A percentile compares a stretch with the other conserved stretches of the same genome.
These are phyloP conservation scores for Vipera ursinii DNA, from an alignment of 2,797 vertebrate genomes.

Conservation along the genomic window DNA sequence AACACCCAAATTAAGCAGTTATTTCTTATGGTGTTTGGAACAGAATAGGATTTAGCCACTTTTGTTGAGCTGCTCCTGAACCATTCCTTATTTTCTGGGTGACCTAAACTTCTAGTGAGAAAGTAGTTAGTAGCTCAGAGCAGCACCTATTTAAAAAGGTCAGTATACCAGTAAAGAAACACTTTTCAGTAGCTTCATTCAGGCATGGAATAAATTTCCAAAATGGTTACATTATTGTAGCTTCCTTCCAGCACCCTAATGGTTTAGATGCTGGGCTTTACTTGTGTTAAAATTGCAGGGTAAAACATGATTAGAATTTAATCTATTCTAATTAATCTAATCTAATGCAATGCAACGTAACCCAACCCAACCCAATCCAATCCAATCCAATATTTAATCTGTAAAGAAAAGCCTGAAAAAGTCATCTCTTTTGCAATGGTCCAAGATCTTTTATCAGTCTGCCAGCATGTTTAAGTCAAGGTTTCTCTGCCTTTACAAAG, in stretches of 20 bases:
- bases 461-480: neutral
- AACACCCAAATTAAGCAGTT: neutral
- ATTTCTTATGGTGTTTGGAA: neutral
- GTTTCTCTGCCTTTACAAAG: neutral
- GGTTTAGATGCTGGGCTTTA: neutral
- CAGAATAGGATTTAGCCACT: neutral
- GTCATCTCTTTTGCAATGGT: neutral
- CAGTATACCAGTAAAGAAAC: neutral
- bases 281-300: neutral
- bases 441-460: neutral
- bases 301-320: neutral
- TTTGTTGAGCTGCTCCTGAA: neutral
- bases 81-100: neutral
- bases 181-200: neutral
- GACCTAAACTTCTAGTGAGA: neutral
- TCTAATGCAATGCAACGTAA: neutral
- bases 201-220: neutral
- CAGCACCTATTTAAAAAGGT: neutral
- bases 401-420: neutral
- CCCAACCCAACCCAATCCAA: too few relatives aligned
- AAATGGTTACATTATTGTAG: neutral
- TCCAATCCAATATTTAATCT: neutral
- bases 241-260: neutral
- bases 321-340: neutral
- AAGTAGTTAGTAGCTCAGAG: neutral